Base-by-base conservation (phyloP, 2,113 vertebrate genomes). In the Papio anubis region DNA sequence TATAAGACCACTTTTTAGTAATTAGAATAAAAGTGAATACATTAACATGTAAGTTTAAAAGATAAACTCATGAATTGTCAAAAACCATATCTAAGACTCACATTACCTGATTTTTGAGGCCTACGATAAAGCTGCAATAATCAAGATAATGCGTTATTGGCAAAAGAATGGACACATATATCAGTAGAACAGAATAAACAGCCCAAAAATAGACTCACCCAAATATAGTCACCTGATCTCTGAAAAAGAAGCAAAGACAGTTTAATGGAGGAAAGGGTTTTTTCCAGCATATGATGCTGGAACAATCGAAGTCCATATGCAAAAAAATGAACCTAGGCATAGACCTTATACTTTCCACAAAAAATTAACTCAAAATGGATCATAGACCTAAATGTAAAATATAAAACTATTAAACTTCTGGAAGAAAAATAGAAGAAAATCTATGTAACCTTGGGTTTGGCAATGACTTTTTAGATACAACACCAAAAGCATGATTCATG, bases 1-100 rank as follows among this genome's bases (percentile, higher is more conserved):
- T 7, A 1, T 70, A 52, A 76, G 27, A 61, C 59, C 11, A 79
- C 43, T 12, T 86, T 59, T 43, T 55, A 38, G 43, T 52, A 78
- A 52, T 92, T 70, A 88, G 70, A 92, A 84, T 92, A 52, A 88
- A 91, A 66, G 73, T 66, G 84, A 92, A 25, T 45, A 38, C 23
- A 21, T 84, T 79, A 84, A 38, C n/a, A 38, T 23, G 1, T 82
- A 78, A n/a, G 8, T 61, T 79, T 89, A 52, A 70, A 96, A 64
- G 73, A 50, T 12, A 88, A 70, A 80, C n/a, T n/a, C n/a, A 38
- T 17, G 27, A 64, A 18, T 73, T 64, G 21, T 90, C 12, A 72
- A 55, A 90, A 96, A 68, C 11, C 40, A 23, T 72, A 48, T 38
- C 72, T 35, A 89, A 40, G 52, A 89, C 14, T 88, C 25, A 32